These are phyloP conservation scores for Anguilla anguilla DNA, from an alignment of 2,797 vertebrate species.

Conservation along the genomic window DNA sequence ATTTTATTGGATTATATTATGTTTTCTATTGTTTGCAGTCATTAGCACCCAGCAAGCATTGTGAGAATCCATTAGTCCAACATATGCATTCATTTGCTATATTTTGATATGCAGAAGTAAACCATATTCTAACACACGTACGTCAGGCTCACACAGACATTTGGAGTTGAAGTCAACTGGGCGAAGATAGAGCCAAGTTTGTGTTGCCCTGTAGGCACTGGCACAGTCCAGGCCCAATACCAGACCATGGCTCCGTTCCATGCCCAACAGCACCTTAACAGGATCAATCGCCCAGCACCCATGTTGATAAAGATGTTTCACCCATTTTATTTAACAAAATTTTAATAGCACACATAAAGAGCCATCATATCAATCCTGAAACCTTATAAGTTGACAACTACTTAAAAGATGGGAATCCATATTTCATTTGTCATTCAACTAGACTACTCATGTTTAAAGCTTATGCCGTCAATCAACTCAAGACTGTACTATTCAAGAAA, in stretches of 20 bases:
- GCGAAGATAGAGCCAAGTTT: not conserved
- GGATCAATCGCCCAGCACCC: not conserved
- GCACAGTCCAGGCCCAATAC: not conserved
- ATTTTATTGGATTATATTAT: not conserved
- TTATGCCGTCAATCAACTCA: not conserved
- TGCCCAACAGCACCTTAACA: not conserved
- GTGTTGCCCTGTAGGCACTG: not conserved
- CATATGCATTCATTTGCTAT: not conserved
- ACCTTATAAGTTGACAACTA: not conserved
- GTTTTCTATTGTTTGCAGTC: not conserved
- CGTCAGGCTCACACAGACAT: not conserved
- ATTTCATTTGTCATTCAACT: not conserved
- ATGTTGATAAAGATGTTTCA: not conserved
- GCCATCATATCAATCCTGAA: not conserved
- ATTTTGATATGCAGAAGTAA: not conserved
- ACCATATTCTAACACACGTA: not conserved
- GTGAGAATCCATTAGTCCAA: not conserved
- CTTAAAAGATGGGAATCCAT: not conserved
- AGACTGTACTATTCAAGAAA: not conserved
- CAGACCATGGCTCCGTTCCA: too few relatives aligned
- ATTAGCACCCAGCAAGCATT: not conserved
- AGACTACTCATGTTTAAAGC: not conserved
- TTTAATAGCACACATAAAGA: not conserved
- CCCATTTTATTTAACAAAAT: not conserved
- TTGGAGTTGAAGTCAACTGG: not conserved